Percentiles rank a stretch among this genome's conserved stretches.
Evolutionary conservation across 2,113 vertebrate genomes (phyloP).

Genomic region (Murina feae): DNA sequence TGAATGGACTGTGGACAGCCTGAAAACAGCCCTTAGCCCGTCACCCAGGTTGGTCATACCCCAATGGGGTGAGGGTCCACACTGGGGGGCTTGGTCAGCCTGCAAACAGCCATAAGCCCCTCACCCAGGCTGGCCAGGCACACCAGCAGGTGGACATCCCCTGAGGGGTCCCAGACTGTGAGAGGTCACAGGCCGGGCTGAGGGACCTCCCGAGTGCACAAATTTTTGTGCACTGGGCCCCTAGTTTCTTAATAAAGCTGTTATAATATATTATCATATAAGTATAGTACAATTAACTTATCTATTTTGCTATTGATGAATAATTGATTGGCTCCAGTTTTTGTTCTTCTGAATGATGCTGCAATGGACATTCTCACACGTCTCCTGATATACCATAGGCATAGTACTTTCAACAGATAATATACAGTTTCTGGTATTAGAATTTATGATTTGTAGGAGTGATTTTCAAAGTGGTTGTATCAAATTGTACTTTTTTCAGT

Average conservation of each 20-base stretch:
- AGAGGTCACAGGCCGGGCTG: no score
- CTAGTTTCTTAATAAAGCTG: not conserved
- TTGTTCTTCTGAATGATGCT: not conserved
- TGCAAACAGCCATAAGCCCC: no score
- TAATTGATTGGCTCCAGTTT: not conserved
- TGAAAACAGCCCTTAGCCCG: no score
- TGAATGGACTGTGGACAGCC: no score
- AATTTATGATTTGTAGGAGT: not conserved
- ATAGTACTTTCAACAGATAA: not conserved
- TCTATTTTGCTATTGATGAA: not conserved
- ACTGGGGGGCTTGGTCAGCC: no score
- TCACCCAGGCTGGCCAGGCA: no score
- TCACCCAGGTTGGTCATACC: no score
- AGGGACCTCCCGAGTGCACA: no score
- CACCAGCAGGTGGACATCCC: no score
- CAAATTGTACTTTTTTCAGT: not conserved
- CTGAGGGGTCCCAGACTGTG: no score
- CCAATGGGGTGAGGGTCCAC: no score
- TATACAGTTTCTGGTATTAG: not conserved
- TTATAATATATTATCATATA: not conserved
- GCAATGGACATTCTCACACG: not conserved
- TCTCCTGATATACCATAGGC: not conserved
- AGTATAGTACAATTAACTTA: not conserved
- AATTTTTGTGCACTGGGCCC: no score
- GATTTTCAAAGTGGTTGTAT: not conserved